A percentile compares a stretch with the other conserved stretches of the same genome.
These are phyloP conservation scores for Gavia stellata DNA, from an alignment of 2,113 vertebrate species.

Conservation along the genomic window DNA sequence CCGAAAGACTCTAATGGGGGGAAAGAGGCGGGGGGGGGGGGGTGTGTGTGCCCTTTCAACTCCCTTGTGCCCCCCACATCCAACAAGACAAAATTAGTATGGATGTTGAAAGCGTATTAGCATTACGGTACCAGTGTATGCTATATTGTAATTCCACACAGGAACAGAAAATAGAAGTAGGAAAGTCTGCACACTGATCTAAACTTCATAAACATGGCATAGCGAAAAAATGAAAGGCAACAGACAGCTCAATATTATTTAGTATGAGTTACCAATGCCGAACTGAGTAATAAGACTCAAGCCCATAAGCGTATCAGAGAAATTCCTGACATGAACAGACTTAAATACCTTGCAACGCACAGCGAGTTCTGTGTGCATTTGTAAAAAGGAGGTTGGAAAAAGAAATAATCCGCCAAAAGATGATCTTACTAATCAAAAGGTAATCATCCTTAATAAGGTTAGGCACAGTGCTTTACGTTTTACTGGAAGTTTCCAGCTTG, in stretches of 20 bases:
- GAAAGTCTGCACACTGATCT: background rate
- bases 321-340: background rate
- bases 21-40: background rate
- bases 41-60: background rate
- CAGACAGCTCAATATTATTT: background rate
- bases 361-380: fast-evolving
- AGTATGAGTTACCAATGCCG: background rate
- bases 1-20: background rate
- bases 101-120: background rate
- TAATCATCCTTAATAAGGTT: background rate
- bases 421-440: background rate
- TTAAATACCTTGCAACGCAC: background rate
- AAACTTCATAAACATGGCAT: background rate
- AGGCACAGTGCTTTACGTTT: background rate
- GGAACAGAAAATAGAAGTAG: background rate
- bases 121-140: background rate
- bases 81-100: background rate
- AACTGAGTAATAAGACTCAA: background rate
- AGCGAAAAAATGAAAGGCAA: background rate
- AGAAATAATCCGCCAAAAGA: background rate
- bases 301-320: background rate
- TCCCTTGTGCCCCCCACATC: background rate
- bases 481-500: background rate
- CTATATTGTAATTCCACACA: background rate
- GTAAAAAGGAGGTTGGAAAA: background rate